phyloP scores from a whole-genome alignment of 2,113 vertebrate species.

The Chinchilla lanigera region DNA sequence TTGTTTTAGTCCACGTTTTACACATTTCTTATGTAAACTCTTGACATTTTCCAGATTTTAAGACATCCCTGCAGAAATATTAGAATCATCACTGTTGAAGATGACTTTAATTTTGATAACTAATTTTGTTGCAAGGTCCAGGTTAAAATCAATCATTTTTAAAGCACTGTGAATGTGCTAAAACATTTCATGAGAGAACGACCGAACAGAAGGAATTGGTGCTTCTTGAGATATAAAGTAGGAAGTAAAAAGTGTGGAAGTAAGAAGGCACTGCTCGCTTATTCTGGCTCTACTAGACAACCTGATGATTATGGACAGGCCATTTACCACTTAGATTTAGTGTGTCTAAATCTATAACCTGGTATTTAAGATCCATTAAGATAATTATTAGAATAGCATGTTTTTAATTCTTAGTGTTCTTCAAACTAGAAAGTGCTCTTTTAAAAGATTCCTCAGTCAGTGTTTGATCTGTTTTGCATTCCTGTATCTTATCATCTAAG shows the following conservation, averaged over 20 bases:
- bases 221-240: not conserved
- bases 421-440: not conserved
- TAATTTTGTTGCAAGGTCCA: not conserved
- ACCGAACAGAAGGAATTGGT: not conserved
- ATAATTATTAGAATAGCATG: not conserved
- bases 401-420: constrained; percentile 10
- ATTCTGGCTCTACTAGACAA: not conserved
- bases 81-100: not conserved
- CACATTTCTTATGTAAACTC: not conserved
- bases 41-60: not conserved
- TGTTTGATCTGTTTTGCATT: no score
- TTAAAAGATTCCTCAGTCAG: not conserved
- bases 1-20: not conserved
- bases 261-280: not conserved
- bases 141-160: not conserved
- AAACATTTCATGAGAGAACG: not conserved
- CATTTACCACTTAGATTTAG: no score
- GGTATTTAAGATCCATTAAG: not conserved
- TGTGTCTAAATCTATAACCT: not conserved
- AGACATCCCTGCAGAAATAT: not conserved
- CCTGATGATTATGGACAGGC: not conserved
- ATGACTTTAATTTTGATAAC: constrained; percentile 12
- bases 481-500: no score
- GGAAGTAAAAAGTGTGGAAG: not conserved
- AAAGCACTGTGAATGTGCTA: not conserved